A percentile compares a stretch with the other conserved stretches of the same genome.
These are phyloP conservation scores for Proisotoma minuta DNA, from an alignment of 2,888 invertebrate species.

Conservation along the genomic window DNA sequence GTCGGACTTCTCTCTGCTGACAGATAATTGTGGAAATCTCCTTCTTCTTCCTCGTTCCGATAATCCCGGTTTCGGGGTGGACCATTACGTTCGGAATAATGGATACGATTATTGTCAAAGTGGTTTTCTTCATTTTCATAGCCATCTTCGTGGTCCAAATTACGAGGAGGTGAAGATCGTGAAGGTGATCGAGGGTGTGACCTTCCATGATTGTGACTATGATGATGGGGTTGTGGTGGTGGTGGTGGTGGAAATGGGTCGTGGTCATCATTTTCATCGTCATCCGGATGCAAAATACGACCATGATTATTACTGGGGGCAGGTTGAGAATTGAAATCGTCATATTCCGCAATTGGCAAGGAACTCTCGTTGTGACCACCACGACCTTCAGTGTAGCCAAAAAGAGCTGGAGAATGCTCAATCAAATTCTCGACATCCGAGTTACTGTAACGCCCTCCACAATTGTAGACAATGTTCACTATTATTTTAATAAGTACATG, in stretches of 20 bases:
- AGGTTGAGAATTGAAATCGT: slow-evolving; percentile 4
- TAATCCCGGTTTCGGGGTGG: neutral
- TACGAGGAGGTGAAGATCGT: neutral
- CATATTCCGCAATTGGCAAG: slow-evolving; percentile 12
- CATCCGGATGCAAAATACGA: neutral
- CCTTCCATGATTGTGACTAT: neutral
- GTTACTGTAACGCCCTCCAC: slow-evolving; percentile 7
- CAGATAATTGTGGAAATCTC: neutral
- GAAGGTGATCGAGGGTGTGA: neutral
- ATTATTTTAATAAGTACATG: too few species aligned
- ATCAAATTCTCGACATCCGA: neutral
- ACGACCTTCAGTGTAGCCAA: neutral
- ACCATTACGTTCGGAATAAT: neutral
- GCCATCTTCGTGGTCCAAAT: slow-evolving; percentile 3
- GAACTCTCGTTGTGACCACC: neutral
- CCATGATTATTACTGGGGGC: too few species aligned
- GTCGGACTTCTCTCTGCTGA: neutral
- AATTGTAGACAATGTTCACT: slow-evolving; percentile 13
- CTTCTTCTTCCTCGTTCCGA: neutral
- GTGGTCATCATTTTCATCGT: neutral
- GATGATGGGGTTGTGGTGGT: slow-evolving; percentile 4
- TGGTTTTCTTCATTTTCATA: slow-evolving; percentile 10
- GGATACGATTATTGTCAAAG: slow-evolving; percentile 10
- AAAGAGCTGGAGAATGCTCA: neutral
- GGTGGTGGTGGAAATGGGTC: neutral